Evolutionary conservation across 2,797 vertebrate species (phyloP), one percentile per base, ranked within the genome.

Genomic region (Basileuterus tristriatus): DNA sequence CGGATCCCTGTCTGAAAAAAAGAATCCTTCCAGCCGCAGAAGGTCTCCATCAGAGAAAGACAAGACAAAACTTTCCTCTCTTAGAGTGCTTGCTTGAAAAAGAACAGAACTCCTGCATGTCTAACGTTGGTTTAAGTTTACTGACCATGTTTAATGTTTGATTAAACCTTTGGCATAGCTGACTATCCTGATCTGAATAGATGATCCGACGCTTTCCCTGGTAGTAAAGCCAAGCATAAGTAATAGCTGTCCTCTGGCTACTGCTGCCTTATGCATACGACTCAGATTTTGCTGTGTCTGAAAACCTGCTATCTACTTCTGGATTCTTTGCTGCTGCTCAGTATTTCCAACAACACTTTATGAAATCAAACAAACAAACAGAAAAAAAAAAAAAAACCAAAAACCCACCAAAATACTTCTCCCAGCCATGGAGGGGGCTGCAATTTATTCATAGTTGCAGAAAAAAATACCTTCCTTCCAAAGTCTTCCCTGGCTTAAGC

Each of bases 81-180:
- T 52, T n/a, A 7, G n/a, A 46, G 46, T 10, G 41, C 29, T 70
- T 65, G 26, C 50, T 90, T 50, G 90, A 46, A 19, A 76, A 91
- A 20, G 56, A 89, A 13, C 36, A 72, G 76, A 76, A 68, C 59
- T 36, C n/a, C 74, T 89, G n/a, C 63, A 92, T 26, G 2, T 34
- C 74, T 8, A 58, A 74, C 2, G 0, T 44, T 94, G 90, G 81
- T 95, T 97, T 96, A 96, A 96, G 93, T 97, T 97, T 97, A 96
- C 85, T 67, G 95, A 96, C 89, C 83, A 78, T 78, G 70, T 96
- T 97, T 97, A 97, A 97, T 95, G 94, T 92, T 96, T 96, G 94
- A 97, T 96, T 96, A 97, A 96, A 91, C 74, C 80, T 97, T 92
- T 94, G 93, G 85, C 91, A 68, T 82, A 53, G 36, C 83, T 91